Conservation (phyloP, 2,888 invertebrate species). For the Tryphoninae sp. region DNA sequence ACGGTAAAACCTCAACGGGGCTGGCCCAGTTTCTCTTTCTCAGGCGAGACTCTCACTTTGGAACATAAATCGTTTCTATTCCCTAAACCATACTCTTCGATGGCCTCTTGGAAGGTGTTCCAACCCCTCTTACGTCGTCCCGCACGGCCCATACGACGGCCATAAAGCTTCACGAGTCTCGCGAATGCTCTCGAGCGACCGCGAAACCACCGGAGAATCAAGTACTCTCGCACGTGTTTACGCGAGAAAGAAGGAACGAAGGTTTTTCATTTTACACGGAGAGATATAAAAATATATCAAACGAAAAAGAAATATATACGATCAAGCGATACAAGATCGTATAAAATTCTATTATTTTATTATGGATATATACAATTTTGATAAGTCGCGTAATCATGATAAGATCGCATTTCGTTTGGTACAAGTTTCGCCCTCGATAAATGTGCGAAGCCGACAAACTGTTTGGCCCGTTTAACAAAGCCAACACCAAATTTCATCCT, state of each 20-base stretch:
- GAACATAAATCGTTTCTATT: conserved; percentile 60
- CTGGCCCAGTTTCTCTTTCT: conserved; percentile 36
- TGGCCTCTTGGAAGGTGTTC: conserved; percentile 34
- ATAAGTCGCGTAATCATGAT: no score
- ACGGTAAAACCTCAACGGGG: conserved; percentile 34
- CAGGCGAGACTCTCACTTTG: conserved; percentile 24
- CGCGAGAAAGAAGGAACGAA: background rate
- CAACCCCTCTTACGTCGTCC: background rate
- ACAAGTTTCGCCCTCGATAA: background rate
- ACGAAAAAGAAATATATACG: background rate
- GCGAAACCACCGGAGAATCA: conserved; percentile 24
- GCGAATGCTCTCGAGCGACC: conserved; percentile 46
- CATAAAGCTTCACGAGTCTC: conserved; percentile 49
- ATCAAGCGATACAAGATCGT: background rate
- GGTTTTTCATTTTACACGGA: background rate
- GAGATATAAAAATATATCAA: background rate
- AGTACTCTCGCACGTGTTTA: conserved; percentile 11
- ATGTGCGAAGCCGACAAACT: background rate
- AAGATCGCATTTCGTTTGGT: background rate
- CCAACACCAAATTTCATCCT: background rate
- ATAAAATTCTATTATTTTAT: background rate
- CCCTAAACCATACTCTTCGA: conserved; percentile 49
- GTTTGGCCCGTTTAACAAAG: background rate
- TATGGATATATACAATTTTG: no score
- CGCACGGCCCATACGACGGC: background rate